Percentiles rank a stretch among this genome's conserved stretches.
Conservation (phyloP, 2,888 invertebrate genomes). For the Kryphioiulus occultus region DNA sequence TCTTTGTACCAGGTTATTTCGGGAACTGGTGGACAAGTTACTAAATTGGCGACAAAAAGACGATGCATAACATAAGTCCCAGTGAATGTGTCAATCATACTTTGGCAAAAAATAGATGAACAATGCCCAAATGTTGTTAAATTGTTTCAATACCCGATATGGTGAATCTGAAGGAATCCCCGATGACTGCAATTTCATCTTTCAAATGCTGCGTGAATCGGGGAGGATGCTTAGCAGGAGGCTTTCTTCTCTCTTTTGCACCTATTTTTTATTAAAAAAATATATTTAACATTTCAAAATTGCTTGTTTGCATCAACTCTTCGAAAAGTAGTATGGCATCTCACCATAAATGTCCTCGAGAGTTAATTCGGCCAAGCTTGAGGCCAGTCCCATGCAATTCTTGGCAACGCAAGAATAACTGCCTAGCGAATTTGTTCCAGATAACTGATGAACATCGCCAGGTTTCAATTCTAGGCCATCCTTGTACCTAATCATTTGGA, state of each 20-base stretch:
- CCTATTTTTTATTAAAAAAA: constrained; percentile 36
- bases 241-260: constrained; percentile 74
- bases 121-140: no score
- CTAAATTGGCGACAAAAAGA: constrained; percentile 53
- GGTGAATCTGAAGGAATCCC: constrained; percentile 80
- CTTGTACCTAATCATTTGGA: constrained; percentile 69
- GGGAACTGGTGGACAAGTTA: constrained; percentile 72
- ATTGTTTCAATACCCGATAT: constrained; percentile 71
- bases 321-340: background rate
- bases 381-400: constrained; percentile 90
- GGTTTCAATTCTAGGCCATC: constrained; percentile 91
- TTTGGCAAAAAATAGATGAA: no score
- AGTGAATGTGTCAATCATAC: no score
- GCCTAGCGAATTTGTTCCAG: constrained; percentile 83
- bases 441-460: constrained; percentile 89
- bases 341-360: constrained; percentile 83
- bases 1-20: constrained; percentile 87
- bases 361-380: constrained; percentile 84
- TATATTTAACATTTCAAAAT: no score
- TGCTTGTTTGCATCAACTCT: no score
- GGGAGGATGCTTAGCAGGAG: constrained; percentile 76
- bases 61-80: no score
- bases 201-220: constrained; percentile 82
- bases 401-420: constrained; percentile 88
- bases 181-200: constrained; percentile 82